Evolutionary conservation across 2,797 vertebrate genomes (phyloP).

Genomic region (Falco peregrinus): DNA sequence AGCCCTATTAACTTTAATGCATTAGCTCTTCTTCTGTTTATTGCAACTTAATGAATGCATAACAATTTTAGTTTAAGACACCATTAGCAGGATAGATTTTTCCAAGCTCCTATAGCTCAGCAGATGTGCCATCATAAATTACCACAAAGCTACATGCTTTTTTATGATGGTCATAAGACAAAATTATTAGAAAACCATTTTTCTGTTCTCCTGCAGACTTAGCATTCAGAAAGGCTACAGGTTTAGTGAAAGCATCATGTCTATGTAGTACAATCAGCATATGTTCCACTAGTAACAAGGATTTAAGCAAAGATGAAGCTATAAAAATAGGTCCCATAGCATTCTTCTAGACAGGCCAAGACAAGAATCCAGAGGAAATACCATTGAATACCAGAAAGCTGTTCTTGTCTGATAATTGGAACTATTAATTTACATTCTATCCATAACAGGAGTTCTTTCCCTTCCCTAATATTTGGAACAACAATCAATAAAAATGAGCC

Average conservation of each 20-base stretch:
- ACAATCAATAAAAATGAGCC: neutral
- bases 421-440: neutral
- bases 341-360: neutral
- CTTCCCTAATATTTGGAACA: neutral
- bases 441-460: neutral
- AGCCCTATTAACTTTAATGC: slow-evolving; percentile 58
- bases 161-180: slow-evolving; percentile 25
- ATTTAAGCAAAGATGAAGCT: neutral
- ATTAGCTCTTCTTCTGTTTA: slow-evolving; percentile 57
- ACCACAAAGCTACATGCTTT: neutral
- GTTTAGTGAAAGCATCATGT: neutral
- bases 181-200: slow-evolving; percentile 46
- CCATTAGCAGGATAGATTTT: slow-evolving; percentile 46
- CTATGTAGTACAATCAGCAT: neutral
- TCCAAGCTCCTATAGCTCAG: slow-evolving; percentile 37
- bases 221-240: neutral
- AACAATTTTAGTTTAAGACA: slow-evolving; percentile 59
- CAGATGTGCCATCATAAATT: slow-evolving; percentile 36
- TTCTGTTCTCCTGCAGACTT: neutral
- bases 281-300: neutral
- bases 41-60: slow-evolving; percentile 56
- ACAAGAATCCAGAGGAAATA: neutral
- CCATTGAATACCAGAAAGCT: neutral
- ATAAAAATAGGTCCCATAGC: neutral
- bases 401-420: neutral